A percentile compares a stretch with the other conserved stretches of the same genome.
These are phyloP conservation scores for Amyelois transitella DNA, from an alignment of 1,140 invertebrate genomes.

Conservation along the genomic window DNA sequence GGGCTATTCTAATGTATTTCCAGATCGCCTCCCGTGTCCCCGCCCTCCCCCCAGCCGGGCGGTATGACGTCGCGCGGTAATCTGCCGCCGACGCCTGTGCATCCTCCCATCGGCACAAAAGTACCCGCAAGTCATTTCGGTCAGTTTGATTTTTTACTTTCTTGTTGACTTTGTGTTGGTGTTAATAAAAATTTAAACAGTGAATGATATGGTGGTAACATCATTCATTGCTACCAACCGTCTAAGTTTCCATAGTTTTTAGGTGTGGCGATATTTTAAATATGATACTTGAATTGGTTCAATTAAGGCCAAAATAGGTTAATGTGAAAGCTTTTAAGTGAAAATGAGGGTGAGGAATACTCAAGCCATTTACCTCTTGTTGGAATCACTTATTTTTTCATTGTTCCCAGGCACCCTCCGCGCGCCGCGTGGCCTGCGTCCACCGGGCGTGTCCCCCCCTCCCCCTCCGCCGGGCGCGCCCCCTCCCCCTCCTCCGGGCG, in stretches of 20 bases:
- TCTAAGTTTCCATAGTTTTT: no score
- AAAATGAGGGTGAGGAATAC: neutral
- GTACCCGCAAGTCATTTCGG: slow-evolving; percentile 62
- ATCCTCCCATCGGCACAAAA: slow-evolving; percentile 49
- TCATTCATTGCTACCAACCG: no score
- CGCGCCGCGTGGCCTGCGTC: slow-evolving; percentile 42
- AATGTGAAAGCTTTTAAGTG: no score
- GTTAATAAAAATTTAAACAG: no score
- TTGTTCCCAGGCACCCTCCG: slow-evolving; percentile 37
- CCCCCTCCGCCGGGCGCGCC: slow-evolving; percentile 44
- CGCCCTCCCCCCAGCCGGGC: slow-evolving; percentile 44
- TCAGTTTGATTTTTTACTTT: no score
- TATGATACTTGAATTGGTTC: no score
- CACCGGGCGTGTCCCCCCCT: slow-evolving; percentile 51
- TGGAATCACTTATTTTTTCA: neutral
- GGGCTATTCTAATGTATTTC: neutral
- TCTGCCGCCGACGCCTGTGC: slow-evolving; percentile 38
- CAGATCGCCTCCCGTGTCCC: slow-evolving; percentile 64
- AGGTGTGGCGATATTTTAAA: no score
- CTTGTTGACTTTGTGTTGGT: no score
- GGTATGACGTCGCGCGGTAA: slow-evolving; percentile 16
- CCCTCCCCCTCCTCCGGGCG: slow-evolving; percentile 1
- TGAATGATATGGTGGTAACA: no score
- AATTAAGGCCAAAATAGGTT: no score
- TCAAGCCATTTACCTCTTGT: neutral